Evolutionary conservation across 1,140 invertebrate genomes (phyloP).

Genomic region (Chlorops oryzae): DNA sequence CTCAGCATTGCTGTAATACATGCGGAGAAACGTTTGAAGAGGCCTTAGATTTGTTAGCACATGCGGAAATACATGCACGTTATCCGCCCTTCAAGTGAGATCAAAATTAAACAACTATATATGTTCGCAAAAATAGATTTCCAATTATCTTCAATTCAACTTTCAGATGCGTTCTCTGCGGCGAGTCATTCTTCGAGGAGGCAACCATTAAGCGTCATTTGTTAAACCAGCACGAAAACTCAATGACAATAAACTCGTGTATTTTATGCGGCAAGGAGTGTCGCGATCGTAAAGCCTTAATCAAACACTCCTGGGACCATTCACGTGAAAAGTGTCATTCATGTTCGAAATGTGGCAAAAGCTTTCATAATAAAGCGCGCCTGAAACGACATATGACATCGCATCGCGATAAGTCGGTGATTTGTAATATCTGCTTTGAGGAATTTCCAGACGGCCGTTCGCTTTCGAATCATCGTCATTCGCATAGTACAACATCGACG

Average conservation of each 20-base stretch:
- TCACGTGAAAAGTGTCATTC: constrained; percentile 56
- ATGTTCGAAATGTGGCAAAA: constrained; percentile 61
- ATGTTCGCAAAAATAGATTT: no score
- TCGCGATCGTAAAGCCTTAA: constrained; percentile 60
- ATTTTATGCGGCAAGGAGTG: constrained; percentile 63
- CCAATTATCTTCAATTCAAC: no score
- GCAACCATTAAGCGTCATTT: constrained; percentile 40
- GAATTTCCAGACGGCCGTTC: constrained; percentile 65
- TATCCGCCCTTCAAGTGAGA: constrained; percentile 51
- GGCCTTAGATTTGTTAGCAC: constrained; percentile 65
- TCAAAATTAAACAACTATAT: no score
- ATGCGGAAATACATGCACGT: constrained; percentile 67
- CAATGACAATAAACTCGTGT: constrained; percentile 49
- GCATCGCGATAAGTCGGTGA: constrained; percentile 62
- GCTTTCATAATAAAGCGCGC: constrained; percentile 63
- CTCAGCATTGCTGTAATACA: constrained; percentile 57
- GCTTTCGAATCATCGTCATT: constrained; percentile 64
- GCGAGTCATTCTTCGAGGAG: constrained; percentile 43
- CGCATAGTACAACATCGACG: constrained; percentile 54
- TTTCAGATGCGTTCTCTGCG: constrained; percentile 42
- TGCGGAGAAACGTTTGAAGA: constrained; percentile 70
- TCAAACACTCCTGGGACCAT: constrained; percentile 63
- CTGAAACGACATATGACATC: constrained; percentile 61
- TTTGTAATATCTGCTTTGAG: constrained; percentile 64
- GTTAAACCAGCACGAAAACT: constrained; percentile 31